Percentiles rank a stretch among this genome's conserved stretches.
These are phyloP conservation scores for Channa argus DNA, from an alignment of 2,113 vertebrate species.

Conservation along the genomic window DNA sequence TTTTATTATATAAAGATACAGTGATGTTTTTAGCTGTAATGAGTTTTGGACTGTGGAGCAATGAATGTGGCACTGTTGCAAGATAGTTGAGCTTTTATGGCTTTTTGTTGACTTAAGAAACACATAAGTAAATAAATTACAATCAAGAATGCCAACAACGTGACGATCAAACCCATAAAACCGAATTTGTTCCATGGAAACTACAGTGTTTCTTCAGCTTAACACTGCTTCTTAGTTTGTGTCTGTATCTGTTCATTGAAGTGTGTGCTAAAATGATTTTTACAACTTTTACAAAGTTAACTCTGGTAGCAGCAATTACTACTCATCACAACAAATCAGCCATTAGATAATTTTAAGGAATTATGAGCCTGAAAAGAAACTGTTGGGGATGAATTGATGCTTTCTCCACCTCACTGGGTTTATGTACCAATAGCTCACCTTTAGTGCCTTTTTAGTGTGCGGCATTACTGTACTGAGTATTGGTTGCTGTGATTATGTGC, in stretches of 20 bases:
- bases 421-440: background rate
- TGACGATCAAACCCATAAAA: background rate
- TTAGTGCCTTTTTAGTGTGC: background rate
- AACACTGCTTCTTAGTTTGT: background rate
- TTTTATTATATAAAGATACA: background rate
- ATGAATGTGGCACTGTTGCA: background rate
- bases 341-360: background rate
- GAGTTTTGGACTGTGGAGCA: background rate
- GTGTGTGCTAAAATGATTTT: constrained; percentile 5
- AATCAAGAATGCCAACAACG: background rate
- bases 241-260: constrained; percentile 13
- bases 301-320: constrained; percentile 10
- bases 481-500: constrained; percentile 7
- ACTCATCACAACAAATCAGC: background rate
- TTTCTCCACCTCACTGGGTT: background rate
- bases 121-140: background rate
- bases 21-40: background rate
- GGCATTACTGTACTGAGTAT: background rate
- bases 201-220: constrained; percentile 23
- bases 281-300: background rate
- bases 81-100: background rate
- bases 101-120: constrained; percentile 2
- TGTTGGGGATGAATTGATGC: background rate
- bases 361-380: background rate
- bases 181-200: background rate